Percentiles rank a stretch among this genome's conserved stretches.
These are phyloP conservation scores for Aleiodes alternator DNA, from an alignment of 2,888 invertebrate species.

Conservation along the genomic window DNA sequence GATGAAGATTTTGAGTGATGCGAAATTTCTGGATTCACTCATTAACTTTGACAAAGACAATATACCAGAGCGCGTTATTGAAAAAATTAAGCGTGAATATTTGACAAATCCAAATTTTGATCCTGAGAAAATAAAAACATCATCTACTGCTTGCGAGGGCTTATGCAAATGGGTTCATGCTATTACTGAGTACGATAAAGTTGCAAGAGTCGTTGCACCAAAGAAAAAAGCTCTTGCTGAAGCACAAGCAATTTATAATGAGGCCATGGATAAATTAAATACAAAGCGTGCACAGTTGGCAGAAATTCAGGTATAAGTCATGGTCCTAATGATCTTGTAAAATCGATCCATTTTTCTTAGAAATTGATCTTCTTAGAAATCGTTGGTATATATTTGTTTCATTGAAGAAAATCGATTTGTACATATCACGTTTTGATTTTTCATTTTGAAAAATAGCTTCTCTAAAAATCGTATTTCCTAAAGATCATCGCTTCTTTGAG, in stretches of 20 bases:
- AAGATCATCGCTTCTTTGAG: too few relatives aligned
- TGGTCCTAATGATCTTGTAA: too few relatives aligned
- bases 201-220: conserved; percentile 94
- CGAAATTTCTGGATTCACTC: conserved; percentile 92
- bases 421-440: too few relatives aligned
- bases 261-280: conserved; percentile 85
- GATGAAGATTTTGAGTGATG: conserved; percentile 90
- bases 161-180: conserved; percentile 97
- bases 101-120: conserved; percentile 91
- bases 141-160: conserved; percentile 93
- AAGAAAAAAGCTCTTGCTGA: conserved; percentile 93
- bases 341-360: too few relatives aligned
- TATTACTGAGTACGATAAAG: conserved; percentile 95
- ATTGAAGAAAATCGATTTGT: too few relatives aligned
- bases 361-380: too few relatives aligned
- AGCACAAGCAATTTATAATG: conserved; percentile 88
- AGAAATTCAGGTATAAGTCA: conserved; percentile 77
- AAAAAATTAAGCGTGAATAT: conserved; percentile 88
- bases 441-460: too few relatives aligned
- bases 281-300: conserved; percentile 85
- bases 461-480: too few relatives aligned
- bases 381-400: too few relatives aligned
- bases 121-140: conserved; percentile 91
- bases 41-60: conserved; percentile 95
- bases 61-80: conserved; percentile 89